These are phyloP conservation scores for Nasonia giraulti DNA, from an alignment of 1,140 invertebrate species.

Conservation along the genomic window DNA sequence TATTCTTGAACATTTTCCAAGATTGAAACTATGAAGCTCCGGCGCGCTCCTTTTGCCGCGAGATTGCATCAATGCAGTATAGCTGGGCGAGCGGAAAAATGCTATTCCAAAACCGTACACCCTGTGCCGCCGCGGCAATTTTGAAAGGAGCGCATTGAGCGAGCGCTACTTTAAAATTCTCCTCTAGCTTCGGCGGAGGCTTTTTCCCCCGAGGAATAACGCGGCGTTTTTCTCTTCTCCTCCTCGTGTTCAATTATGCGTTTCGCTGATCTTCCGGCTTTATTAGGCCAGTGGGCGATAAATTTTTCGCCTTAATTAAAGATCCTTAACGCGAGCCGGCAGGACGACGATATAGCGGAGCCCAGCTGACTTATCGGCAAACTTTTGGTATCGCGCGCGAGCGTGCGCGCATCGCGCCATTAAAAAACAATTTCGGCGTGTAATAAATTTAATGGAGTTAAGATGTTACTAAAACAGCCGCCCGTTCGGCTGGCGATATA, in stretches of 20 bases:
- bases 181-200: background rate
- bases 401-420: too few relatives aligned
- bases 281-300: too few relatives aligned
- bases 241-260: too few relatives aligned
- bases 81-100: slow-evolving; percentile 6
- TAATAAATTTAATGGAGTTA: slow-evolving; percentile 29
- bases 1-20: background rate
- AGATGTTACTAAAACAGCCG: slow-evolving; percentile 22
- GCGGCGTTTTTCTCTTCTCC: background rate
- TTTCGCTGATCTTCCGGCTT: too few relatives aligned
- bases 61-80: slow-evolving; percentile 13
- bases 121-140: background rate
- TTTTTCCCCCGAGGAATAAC: background rate
- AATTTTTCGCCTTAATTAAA: background rate
- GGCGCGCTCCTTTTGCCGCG: background rate
- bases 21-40: slow-evolving; percentile 10
- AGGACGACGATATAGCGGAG: too few relatives aligned
- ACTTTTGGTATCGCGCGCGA: background rate
- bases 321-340: background rate
- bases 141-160: background rate
- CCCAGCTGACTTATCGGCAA: background rate
- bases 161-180: background rate
- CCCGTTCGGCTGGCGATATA: background rate
- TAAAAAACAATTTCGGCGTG: slow-evolving; percentile 19
- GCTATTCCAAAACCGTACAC: background rate